A percentile compares a stretch with the other conserved stretches of the same genome.
Evolutionary conservation across 2,888 invertebrate species (phyloP).

Genomic region (Cacoxenus indagator): DNA sequence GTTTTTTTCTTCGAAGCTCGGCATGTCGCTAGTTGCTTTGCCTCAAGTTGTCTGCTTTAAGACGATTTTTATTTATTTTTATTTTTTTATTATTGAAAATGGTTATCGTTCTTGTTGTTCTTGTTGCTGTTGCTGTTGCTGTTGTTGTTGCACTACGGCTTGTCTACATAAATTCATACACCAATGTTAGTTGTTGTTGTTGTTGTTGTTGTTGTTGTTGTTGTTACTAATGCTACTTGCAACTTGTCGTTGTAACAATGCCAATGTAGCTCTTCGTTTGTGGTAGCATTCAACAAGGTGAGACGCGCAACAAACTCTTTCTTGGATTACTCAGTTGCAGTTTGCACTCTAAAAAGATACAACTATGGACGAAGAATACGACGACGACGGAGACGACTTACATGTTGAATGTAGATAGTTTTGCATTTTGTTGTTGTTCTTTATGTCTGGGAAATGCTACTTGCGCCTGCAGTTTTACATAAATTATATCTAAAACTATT

Average conservation of each 20-base stretch:
- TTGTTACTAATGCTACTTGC: conserved; percentile 28
- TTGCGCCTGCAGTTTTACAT: too few relatives aligned
- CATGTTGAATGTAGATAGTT: too few relatives aligned
- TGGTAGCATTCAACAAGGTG: not conserved
- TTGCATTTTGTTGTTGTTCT: too few relatives aligned
- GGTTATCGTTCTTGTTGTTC: conserved; percentile 13
- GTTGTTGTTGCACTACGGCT: conserved; percentile 22
- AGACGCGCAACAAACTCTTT: too few relatives aligned
- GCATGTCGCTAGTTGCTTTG: conserved; percentile 3
- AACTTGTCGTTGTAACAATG: not conserved
- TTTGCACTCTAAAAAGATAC: too few relatives aligned
- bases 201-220: conserved; percentile 24
- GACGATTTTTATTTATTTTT: not conserved
- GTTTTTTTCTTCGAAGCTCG: conserved; percentile 6
- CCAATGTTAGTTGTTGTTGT: conserved; percentile 19
- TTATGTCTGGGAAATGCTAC: too few relatives aligned
- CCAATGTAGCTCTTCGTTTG: not conserved
- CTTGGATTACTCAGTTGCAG: too few relatives aligned
- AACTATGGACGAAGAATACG: too few relatives aligned
- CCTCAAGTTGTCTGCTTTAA: not conserved
- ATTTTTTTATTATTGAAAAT: not conserved
- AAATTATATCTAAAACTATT: too few relatives aligned
- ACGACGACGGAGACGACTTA: too few relatives aligned
- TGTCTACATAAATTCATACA: conserved; percentile 17
- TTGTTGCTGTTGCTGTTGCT: conserved; percentile 21